phyloP scores from a whole-genome alignment of 2,888 invertebrate species.

The Leptopterna dolabrata region DNA sequence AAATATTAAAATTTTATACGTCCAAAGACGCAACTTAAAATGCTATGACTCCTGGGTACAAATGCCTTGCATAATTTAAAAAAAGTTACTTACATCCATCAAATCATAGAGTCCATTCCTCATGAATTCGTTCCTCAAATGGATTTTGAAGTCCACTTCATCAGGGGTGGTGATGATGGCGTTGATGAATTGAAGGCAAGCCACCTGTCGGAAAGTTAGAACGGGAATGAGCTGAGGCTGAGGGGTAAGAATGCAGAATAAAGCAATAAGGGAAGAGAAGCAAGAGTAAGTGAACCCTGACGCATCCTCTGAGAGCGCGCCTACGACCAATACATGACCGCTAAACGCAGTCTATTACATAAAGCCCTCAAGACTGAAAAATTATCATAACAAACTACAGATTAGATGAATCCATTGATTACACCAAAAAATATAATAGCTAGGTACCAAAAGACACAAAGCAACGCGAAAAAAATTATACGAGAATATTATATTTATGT shows the following conservation, averaged over 20 bases:
- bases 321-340: neutral
- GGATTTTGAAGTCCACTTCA: conserved; percentile 92
- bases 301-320: neutral
- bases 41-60: too few species aligned
- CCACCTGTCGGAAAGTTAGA: conserved; percentile 71
- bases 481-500: too few species aligned
- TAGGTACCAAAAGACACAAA: too few species aligned
- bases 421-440: neutral
- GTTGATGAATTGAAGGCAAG: conserved; percentile 93
- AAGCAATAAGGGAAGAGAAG: conserved; percentile 13
- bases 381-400: neutral
- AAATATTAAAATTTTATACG: too few species aligned
- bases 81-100: conserved; percentile 70
- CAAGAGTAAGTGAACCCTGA: conserved; percentile 33
- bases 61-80: too few species aligned
- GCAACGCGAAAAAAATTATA: too few species aligned
- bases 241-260: neutral
- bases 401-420: neutral
- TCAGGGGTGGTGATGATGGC: conserved; percentile 88
- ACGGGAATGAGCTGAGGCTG: neutral
- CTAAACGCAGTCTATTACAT: neutral
- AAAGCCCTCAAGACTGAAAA: neutral
- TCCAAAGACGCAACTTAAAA: too few species aligned
- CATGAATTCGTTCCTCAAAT: conserved; percentile 95
- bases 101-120: conserved; percentile 90